Evolutionary conservation across 2,797 vertebrate genomes (phyloP), one percentile per base, ranked within the genome.

Genomic region (Fundulus diaphanus): DNA sequence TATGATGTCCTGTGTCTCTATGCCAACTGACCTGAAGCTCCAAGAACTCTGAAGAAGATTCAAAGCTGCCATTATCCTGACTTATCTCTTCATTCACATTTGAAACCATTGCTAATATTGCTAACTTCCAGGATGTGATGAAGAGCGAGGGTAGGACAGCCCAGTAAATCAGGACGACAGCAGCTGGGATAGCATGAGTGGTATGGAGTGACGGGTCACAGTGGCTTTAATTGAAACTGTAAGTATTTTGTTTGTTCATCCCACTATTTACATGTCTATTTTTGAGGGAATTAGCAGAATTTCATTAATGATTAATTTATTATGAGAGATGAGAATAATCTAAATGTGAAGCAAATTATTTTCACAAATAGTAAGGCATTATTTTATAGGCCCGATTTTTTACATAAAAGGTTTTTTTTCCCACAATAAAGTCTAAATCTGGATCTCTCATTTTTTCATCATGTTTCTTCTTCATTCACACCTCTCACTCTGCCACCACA

Each of bases 161-260:
- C 46, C 48, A 20, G 73, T 27, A 82, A 79, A 56, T 52, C 24
- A 70, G 57, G 59, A 40, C 70, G 56, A 73, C 56, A 72, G 69
- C 65, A 82, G 81, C 35, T 20, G 44, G 63, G 37, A 82, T 73
- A 82, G 52, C 82, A 42, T 66, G 81, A 74, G 70, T 83, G 89
- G 77, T 80, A 90, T 92, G 92, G 90, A 90, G 88, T 76, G 85
- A 89, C 73, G 3, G 80, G 89, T 89, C 82, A 56, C 42, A 20
- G 81, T 66, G 83, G 84, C 78, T 82, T 79, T 84, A 74, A 77
- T 88, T 85, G 81, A 87, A 91, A 82, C 78, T 87, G 91, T 93
- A 88, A 93, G 91, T 92, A 68, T 75, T 81, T 78, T 80, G 73
- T 51, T 66, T 82, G 84, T 66, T 59, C 31, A 29, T 85, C 78